These are phyloP conservation scores for Caenorhabditis sp. DNA, from an alignment of 2,888 invertebrate genomes.

Conservation along the genomic window DNA sequence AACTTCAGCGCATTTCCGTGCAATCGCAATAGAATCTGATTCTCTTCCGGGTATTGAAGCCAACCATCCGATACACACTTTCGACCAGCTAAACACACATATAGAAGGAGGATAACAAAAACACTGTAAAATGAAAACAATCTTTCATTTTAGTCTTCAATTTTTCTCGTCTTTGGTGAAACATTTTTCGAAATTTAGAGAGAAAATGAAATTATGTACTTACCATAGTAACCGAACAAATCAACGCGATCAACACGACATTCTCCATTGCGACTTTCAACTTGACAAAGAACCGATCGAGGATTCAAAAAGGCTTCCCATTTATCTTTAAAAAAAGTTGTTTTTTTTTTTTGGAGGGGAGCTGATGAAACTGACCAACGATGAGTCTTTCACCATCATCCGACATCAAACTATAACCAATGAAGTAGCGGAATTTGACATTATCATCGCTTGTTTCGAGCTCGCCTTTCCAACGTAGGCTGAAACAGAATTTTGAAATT, in stretches of 20 bases:
- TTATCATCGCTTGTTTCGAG: constrained; percentile 48
- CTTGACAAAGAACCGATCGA: constrained; percentile 32
- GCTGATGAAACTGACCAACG: constrained; percentile 18
- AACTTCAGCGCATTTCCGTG: constrained; percentile 68
- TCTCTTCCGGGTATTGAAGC: constrained; percentile 62
- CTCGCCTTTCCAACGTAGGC: constrained; percentile 56
- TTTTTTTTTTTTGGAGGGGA: neutral
- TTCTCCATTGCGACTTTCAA: constrained; percentile 43
- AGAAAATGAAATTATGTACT: neutral
- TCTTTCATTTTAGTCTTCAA: neutral
- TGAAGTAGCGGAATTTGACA: constrained; percentile 68
- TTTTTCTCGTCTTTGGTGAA: neutral
- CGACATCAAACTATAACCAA: constrained; percentile 62
- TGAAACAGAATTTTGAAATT: constrained; percentile 17
- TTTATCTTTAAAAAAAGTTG: constrained; percentile 15
- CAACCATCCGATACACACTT: constrained; percentile 65
- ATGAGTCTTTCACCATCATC: constrained; percentile 51
- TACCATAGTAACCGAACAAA: constrained; percentile 55
- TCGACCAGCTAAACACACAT: constrained; percentile 59
- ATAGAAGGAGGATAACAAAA: neutral
- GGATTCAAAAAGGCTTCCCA: constrained; percentile 52
- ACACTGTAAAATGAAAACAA: neutral
- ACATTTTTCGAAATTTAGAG: no score
- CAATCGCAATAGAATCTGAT: constrained; percentile 62
- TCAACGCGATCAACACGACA: constrained; percentile 47